These are phyloP conservation scores for Daptonema setosum DNA, from an alignment of 2,888 invertebrate species.

Conservation along the genomic window DNA sequence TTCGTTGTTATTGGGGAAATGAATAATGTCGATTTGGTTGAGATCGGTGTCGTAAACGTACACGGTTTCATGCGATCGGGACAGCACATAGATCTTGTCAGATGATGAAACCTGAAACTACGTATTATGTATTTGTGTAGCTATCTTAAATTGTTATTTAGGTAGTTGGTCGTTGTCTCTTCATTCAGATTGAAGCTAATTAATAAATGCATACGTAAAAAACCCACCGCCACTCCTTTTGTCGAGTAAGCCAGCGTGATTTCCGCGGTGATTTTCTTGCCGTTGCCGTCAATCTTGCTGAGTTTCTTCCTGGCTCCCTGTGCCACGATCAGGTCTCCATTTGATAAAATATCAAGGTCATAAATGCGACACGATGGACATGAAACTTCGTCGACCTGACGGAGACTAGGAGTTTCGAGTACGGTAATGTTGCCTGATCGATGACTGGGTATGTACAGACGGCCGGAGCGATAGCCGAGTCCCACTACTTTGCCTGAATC, in stretches of 20 bases:
- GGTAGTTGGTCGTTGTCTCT: no score
- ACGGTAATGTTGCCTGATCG: constrained; percentile 8
- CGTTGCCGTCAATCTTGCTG: background rate
- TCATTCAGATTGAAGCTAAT: no score
- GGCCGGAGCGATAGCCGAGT: constrained; percentile 1
- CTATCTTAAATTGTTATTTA: no score
- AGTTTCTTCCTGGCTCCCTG: constrained; percentile 5
- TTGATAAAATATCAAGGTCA: constrained; percentile 6
- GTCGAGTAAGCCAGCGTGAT: constrained; percentile 3
- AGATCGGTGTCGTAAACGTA: constrained; percentile 5
- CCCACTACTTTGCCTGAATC: constrained; percentile 7
- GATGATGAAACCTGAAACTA: no score
- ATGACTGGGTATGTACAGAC: constrained; percentile 6
- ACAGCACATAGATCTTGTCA: constrained; percentile 7
- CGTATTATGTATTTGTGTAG: no score
- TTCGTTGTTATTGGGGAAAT: background rate
- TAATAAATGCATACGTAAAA: no score
- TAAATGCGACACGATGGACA: constrained; percentile 7
- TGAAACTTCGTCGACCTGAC: background rate
- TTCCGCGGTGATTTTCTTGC: background rate
- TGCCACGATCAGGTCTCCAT: constrained; percentile 7
- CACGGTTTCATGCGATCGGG: constrained; percentile 6
- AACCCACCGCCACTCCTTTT: constrained; percentile 5
- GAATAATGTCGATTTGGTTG: constrained; percentile 1
- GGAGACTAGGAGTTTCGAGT: constrained; percentile 3